phyloP scores from a whole-genome alignment of 2,113 vertebrate species.

The Marcusenius ussheri region DNA sequence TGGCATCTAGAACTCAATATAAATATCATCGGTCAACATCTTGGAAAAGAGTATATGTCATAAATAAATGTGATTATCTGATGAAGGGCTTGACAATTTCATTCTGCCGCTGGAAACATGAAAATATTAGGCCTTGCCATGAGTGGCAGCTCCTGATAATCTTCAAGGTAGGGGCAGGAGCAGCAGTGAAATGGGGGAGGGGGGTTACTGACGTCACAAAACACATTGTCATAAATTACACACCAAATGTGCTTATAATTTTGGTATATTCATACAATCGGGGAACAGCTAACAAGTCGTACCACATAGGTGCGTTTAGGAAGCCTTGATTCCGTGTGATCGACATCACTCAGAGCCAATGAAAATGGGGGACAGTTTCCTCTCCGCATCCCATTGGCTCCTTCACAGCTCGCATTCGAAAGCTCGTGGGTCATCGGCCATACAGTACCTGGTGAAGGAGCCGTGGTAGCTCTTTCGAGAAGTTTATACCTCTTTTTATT shows the following conservation, averaged over 20 bases:
- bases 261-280: neutral
- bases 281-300: neutral
- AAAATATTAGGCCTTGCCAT: neutral
- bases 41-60: neutral
- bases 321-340: neutral
- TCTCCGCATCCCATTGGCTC: neutral
- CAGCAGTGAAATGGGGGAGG: neutral
- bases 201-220: neutral
- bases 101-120: neutral
- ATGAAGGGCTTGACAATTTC: neutral
- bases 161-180: neutral
- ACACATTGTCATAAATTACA: neutral
- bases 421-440: neutral
- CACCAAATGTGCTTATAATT: neutral
- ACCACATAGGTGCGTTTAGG: neutral
- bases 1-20: neutral
- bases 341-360: neutral
- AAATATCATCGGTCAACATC: neutral
- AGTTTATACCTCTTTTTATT: neutral
- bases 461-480: neutral
- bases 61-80: neutral
- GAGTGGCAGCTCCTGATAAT: neutral
- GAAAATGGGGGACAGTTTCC: neutral
- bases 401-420: neutral
- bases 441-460: neutral